Conservation (phyloP, 2,113 vertebrate genomes). For the Cnemophilus loriae region DNA sequence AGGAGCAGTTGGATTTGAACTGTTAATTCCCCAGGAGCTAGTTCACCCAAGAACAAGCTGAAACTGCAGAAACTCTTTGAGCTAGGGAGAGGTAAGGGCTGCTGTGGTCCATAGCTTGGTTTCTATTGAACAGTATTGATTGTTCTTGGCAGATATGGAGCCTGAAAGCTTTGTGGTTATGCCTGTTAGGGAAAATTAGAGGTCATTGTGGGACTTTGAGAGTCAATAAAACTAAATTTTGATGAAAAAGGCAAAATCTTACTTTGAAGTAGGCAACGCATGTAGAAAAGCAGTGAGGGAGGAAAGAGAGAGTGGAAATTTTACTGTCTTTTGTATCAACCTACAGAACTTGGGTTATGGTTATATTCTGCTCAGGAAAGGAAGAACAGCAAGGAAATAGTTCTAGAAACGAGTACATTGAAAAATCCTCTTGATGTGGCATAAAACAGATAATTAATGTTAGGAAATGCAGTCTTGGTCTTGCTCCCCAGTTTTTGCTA, state of each 20-base stretch:
- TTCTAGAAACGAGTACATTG: background rate
- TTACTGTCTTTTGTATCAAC: background rate
- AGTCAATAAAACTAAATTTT: slow-evolving; percentile 40
- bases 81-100: background rate
- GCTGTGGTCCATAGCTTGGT: background rate
- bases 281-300: background rate
- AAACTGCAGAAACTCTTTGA: background rate
- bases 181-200: slow-evolving; percentile 42
- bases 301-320: background rate
- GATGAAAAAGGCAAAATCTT: slow-evolving; percentile 33
- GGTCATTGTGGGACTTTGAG: background rate
- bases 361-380: background rate
- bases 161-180: background rate
- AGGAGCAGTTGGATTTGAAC: background rate
- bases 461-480: background rate
- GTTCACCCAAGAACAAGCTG: slow-evolving; percentile 12
- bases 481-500: background rate
- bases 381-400: background rate
- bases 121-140: slow-evolving; percentile 30
- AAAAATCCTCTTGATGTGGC: background rate
- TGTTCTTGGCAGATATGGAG: background rate
- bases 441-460: background rate
- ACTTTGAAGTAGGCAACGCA: background rate
- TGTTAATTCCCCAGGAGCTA: background rate
- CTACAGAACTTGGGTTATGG: background rate